Evolutionary conservation across 1,140 invertebrate genomes (phyloP).

Genomic region (Apolygus lucorum): DNA sequence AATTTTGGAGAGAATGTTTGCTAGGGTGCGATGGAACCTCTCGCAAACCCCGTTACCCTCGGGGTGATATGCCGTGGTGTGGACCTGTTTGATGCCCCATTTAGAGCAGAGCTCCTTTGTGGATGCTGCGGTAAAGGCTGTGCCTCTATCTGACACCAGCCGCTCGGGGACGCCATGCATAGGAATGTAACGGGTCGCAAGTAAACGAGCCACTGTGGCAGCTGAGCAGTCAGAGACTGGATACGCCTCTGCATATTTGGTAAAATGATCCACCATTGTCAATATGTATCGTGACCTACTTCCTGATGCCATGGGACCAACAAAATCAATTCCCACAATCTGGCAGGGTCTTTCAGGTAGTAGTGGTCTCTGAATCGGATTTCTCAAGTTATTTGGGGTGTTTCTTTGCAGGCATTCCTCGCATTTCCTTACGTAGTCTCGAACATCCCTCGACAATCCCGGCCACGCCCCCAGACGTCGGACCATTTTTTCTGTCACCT

Average conservation of each 20-base stretch:
- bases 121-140: constrained; percentile 34
- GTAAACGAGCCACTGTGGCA: constrained; percentile 12
- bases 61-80: constrained; percentile 29
- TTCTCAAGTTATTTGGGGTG: not conserved
- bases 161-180: constrained; percentile 35
- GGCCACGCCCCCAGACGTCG: not conserved
- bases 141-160: constrained; percentile 36
- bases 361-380: not conserved
- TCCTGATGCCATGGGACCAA: not conserved
- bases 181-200: constrained; percentile 17
- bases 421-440: not conserved
- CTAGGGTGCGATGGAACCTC: not conserved
- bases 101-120: constrained; percentile 33
- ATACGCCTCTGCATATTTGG: constrained; percentile 29
- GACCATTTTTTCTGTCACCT: not conserved
- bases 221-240: constrained; percentile 16
- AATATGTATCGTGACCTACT: not conserved
- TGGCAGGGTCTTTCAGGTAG: not conserved
- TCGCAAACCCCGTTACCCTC: not conserved
- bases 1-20: not conserved
- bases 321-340: not conserved
- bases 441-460: not conserved
- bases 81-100: constrained; percentile 34
- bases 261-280: constrained; percentile 21
- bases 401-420: not conserved